Evolutionary conservation across 1,140 invertebrate genomes (phyloP).

Genomic region (Trypoxylus dichotomus): DNA sequence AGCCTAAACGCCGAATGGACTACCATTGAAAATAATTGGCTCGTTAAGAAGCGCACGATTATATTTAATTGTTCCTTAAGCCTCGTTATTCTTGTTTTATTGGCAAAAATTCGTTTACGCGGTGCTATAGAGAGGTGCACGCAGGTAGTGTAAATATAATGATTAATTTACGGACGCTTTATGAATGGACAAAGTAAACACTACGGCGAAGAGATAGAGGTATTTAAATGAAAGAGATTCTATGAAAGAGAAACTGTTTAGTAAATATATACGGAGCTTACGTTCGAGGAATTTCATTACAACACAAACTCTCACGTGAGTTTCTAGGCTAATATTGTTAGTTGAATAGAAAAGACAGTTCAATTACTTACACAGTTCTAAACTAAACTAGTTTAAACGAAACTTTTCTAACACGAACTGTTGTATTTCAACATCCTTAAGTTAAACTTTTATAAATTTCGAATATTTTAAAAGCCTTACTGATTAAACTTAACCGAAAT

Average conservation of each 20-base stretch:
- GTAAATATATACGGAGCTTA: neutral
- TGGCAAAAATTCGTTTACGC: neutral
- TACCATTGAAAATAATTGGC: conserved; percentile 14
- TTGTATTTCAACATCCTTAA: no score
- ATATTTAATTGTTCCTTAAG: conserved; percentile 12
- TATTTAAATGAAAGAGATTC: neutral
- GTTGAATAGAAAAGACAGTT: no score
- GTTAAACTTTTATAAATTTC: no score
- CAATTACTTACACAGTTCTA: no score
- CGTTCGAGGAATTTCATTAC: no score
- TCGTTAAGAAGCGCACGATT: conserved; percentile 16
- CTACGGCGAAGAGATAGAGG: neutral
- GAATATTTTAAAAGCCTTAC: no score
- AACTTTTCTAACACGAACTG: no score
- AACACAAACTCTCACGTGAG: no score
- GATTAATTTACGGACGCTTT: neutral
- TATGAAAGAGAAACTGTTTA: neutral
- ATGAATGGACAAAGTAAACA: neutral
- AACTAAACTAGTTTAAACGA: no score
- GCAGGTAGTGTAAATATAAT: neutral
- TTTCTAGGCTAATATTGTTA: no score
- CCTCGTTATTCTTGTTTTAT: neutral
- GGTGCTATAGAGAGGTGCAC: neutral
- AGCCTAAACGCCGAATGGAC: neutral
- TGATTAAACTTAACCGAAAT: no score